A percentile compares a stretch with the other conserved stretches of the same genome.
phyloP scores from a whole-genome alignment of 2,113 vertebrate genomes.

The Hippocampus zosterae region DNA sequence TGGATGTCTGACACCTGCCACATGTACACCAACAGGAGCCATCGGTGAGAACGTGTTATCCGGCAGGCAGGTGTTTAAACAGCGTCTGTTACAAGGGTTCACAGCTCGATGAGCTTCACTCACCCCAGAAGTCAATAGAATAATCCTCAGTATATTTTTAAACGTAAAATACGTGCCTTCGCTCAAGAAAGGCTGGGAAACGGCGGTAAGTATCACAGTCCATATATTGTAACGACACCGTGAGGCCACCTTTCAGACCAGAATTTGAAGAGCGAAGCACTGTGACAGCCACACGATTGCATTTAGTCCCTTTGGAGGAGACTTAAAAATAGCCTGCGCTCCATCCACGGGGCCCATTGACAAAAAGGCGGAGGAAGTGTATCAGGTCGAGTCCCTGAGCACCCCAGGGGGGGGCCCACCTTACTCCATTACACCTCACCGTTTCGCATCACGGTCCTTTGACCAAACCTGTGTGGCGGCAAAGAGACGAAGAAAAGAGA shows the following conservation, averaged over 20 bases:
- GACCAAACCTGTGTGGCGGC: background rate
- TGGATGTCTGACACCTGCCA: conserved; percentile 84
- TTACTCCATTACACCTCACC: conserved; percentile 19
- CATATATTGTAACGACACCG: background rate
- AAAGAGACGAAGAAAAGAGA: background rate
- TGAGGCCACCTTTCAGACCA: background rate
- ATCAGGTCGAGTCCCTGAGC: conserved; percentile 39
- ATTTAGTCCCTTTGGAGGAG: conserved; percentile 41
- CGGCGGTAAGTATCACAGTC: background rate
- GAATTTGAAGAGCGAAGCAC: background rate
- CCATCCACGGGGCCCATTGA: conserved; percentile 22
- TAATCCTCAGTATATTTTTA: too few species aligned
- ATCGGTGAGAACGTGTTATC: background rate
- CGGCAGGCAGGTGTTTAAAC: background rate
- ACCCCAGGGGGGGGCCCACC: conserved; percentile 27
- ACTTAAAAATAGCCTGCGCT: conserved; percentile 43
- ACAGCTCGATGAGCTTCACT: background rate
- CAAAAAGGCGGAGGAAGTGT: conserved; percentile 37
- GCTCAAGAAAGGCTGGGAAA: too few species aligned
- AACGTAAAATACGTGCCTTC: too few species aligned
- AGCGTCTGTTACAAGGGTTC: background rate
- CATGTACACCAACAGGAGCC: background rate
- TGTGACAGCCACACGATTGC: conserved; percentile 2
- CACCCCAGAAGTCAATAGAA: background rate
- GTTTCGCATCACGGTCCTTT: conserved; percentile 23